Base-by-base conservation (phyloP, 2,888 invertebrate species). In the Monochamus alternatus region DNA sequence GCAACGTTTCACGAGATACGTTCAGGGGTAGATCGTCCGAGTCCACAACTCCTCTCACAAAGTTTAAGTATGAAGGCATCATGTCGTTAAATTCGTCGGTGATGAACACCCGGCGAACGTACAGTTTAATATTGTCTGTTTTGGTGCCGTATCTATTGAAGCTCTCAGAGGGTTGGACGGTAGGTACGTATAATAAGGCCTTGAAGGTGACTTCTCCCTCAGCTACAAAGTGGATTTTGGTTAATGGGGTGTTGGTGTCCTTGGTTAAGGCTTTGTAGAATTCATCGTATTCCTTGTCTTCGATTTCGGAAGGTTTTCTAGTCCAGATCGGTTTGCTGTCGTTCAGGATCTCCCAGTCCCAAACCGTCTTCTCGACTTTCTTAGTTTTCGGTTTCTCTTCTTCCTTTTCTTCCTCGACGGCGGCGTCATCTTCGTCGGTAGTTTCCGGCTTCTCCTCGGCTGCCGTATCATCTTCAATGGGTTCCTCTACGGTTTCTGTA, bases 141-240 rank as follows among this genome's bases (percentile, higher is more conserved):
- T 96, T 96, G 81, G 97, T 96, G 84, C 98, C 99, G 88, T 99
- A 99, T 72, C 79, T 78, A 90, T 97, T 97, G 92, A 99, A 99
- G 84, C 95, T 95, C 88, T 99, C 99, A 9, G 94, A 91, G 1
- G 98, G 98, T 87, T 98, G 96, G 51, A 93, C 92, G 88, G 94
- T 94, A 62, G 99, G 99, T 79, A 99, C 94, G 90, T 95, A 99
- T 78, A 99, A 91, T 80, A 99, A 92, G 75, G 98, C 96, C 89
- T 98, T 98, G 92, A 99, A 99, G 7, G 98, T 97, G 7, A 99
- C 98, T 91, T 99, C 99, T 79, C 99, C 99, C 90, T 99, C 99
- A 32, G 99, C 99, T 78, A 97, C 93, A 89, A 99, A 99, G 90
- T 99, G 99, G 5, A 95, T 95, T 87, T 95, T 95, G 3, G 95